Conservation (phyloP, 1,140 invertebrate genomes). For the Thaumatotibia leucotreta region DNA sequence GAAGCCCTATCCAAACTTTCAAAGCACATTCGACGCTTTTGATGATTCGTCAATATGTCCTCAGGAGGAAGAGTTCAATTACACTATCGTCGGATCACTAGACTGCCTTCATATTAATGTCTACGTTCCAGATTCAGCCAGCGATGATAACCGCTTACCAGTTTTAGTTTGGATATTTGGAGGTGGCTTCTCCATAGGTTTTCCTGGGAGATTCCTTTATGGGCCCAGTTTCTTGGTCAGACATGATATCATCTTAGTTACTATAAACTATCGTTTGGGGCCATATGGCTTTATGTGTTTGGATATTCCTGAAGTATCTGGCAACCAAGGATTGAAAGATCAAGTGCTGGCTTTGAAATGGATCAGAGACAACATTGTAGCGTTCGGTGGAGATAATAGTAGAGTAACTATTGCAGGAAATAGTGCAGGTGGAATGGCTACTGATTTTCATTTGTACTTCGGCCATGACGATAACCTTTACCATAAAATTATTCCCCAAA, state of each 20-base stretch:
- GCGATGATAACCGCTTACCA: slow-evolving; percentile 42
- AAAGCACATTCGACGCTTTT: slow-evolving; percentile 25
- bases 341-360: slow-evolving; percentile 80
- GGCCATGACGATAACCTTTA: slow-evolving; percentile 7
- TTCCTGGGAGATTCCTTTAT: slow-evolving; percentile 49
- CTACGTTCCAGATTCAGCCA: slow-evolving; percentile 34
- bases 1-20: slow-evolving; percentile 21
- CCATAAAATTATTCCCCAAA: slow-evolving; percentile 6
- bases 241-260: slow-evolving; percentile 76
- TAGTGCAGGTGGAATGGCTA: slow-evolving; percentile 76
- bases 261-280: slow-evolving; percentile 79
- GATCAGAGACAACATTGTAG: slow-evolving; percentile 79
- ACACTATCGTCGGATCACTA: slow-evolving; percentile 29
- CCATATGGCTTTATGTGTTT: slow-evolving; percentile 81
- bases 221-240: slow-evolving; percentile 73
- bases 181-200: slow-evolving; percentile 78
- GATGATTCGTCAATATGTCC: slow-evolving; percentile 32
- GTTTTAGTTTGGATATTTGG: slow-evolving; percentile 85
- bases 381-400: slow-evolving; percentile 82
- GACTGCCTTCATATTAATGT: slow-evolving; percentile 56
- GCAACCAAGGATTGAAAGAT: slow-evolving; percentile 83
- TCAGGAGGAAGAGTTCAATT: slow-evolving; percentile 23
- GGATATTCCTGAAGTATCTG: slow-evolving; percentile 78
- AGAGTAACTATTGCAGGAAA: slow-evolving; percentile 81
- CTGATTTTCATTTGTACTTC: slow-evolving; percentile 20